phyloP scores from a whole-genome alignment of 2,113 vertebrate genomes.

The Gallinago undulata region DNA sequence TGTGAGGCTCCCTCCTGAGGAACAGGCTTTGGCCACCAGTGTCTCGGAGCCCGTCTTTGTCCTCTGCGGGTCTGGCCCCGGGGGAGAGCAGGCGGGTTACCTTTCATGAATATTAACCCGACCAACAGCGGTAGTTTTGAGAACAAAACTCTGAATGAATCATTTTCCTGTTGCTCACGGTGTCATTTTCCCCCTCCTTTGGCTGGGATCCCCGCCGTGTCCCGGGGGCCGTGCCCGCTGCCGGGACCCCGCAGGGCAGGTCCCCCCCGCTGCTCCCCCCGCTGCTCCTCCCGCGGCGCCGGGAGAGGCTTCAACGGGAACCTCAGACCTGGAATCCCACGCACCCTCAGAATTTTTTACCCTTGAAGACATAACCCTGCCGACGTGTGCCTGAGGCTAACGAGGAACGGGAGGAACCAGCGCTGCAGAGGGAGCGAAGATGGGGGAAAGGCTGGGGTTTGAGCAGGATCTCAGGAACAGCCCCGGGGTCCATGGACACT shows the following conservation, averaged over 20 bases:
- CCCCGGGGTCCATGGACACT: background rate
- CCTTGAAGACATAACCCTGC: slow-evolving; percentile 48
- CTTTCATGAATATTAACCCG: background rate
- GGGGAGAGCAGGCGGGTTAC: background rate
- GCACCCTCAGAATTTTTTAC: slow-evolving; percentile 58
- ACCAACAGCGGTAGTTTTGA: background rate
- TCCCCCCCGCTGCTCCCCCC: slow-evolving; percentile 9
- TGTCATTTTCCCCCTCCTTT: background rate
- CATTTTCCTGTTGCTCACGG: background rate
- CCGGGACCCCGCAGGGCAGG: background rate
- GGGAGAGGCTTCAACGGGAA: slow-evolving; percentile 60
- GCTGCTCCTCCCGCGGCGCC: too few species aligned
- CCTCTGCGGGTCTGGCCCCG: background rate
- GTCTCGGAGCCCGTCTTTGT: background rate
- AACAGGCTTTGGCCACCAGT: background rate
- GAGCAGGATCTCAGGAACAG: background rate
- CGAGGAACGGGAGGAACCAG: background rate
- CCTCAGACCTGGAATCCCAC: slow-evolving; percentile 41
- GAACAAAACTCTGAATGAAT: background rate
- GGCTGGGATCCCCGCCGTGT: background rate
- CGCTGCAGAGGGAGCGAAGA: background rate
- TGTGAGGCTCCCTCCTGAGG: background rate
- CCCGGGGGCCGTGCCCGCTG: background rate
- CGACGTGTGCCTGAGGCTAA: slow-evolving; percentile 34
- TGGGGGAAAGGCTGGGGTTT: background rate